Evolutionary conservation across 2,113 vertebrate genomes (phyloP).

Genomic region (Archocentrus centrarchus): DNA sequence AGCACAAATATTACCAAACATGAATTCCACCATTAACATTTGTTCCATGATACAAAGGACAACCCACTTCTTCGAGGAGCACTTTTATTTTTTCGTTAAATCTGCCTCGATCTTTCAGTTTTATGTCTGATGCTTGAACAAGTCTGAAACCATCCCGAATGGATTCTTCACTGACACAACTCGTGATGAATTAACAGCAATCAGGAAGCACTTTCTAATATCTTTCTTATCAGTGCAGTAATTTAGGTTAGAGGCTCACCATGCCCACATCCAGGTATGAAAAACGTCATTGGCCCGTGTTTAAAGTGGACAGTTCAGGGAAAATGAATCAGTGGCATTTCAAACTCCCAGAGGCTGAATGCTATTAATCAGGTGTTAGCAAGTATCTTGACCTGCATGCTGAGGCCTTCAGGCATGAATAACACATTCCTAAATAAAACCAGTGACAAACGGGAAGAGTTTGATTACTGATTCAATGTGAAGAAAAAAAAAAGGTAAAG

Average conservation of each 20-base stretch:
- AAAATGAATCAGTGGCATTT: conserved; percentile 14
- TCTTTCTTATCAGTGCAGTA: background rate
- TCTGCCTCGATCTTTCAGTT: background rate
- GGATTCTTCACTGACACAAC: conserved; percentile 32
- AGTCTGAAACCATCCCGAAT: conserved; percentile 5
- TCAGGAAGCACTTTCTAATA: background rate
- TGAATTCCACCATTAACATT: background rate
- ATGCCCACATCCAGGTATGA: accelerated
- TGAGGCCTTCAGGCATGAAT: background rate
- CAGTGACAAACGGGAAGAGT: background rate
- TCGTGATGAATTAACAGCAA: background rate
- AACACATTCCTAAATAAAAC: background rate
- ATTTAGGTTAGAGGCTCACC: background rate
- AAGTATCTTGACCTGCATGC: background rate
- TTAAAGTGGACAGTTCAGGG: background rate
- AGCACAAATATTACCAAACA: background rate
- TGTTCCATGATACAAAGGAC: background rate
- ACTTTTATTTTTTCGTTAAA: background rate
- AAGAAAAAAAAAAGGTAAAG: background rate
- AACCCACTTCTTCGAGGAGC: background rate
- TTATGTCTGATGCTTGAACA: conserved; percentile 9
- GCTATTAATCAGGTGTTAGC: conserved; percentile 19
- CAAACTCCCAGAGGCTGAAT: conserved; percentile 22
- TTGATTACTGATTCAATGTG: accelerated
- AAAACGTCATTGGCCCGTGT: background rate